Conservation (phyloP, 2,113 vertebrate genomes). For the Tupaia tana region DNA sequence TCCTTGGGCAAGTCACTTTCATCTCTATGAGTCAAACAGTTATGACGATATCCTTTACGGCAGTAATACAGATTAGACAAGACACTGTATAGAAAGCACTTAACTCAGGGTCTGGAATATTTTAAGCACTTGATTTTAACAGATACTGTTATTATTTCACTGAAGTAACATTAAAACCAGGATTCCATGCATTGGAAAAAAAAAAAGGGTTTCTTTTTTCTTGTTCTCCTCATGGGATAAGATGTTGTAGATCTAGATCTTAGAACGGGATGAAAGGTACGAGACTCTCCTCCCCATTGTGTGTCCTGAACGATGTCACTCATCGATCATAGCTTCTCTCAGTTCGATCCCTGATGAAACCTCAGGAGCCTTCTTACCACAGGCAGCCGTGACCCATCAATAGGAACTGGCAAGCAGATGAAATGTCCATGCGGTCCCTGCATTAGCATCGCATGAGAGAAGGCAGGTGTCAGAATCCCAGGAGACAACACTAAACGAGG, state of each 20-base stretch:
- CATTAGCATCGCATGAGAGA: not conserved
- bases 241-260: not conserved
- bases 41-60: not conserved
- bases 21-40: not conserved
- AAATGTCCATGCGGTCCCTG: not conserved
- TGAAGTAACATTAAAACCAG: constrained; percentile 21
- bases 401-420: not conserved
- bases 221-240: not conserved
- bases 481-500: not conserved
- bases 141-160: not conserved
- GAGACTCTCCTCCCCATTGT: rapidly evolving
- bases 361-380: not conserved
- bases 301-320: not conserved
- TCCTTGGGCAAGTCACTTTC: not conserved
- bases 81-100: not conserved
- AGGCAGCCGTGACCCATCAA: not conserved
- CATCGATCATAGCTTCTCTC: not conserved
- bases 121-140: not conserved
- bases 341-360: not conserved
- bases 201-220: not conserved
- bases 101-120: not conserved
- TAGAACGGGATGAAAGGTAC: not conserved
- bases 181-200: not conserved
- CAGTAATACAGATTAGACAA: not conserved
- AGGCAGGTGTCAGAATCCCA: not conserved